These are phyloP conservation scores for Reinhardtius hippoglossoides DNA, from an alignment of 2,113 vertebrate genomes.

Conservation along the genomic window DNA sequence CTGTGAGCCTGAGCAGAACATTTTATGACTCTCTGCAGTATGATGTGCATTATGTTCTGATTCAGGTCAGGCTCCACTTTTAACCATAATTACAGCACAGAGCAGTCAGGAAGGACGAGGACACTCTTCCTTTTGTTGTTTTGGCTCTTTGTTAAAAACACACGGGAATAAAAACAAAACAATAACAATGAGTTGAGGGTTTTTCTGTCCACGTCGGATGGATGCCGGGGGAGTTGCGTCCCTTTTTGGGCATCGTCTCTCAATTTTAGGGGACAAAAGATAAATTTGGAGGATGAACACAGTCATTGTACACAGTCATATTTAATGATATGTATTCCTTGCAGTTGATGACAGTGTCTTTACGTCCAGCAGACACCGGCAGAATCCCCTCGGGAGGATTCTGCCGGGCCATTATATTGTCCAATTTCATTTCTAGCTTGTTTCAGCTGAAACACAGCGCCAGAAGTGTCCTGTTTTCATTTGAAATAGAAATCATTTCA, in stretches of 20 bases:
- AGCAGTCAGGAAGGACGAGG: neutral
- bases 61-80: neutral
- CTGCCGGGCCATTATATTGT: neutral
- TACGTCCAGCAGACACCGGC: neutral
- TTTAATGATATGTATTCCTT: slow-evolving; percentile 8
- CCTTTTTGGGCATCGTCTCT: neutral
- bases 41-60: neutral
- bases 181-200: neutral
- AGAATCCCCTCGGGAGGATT: neutral
- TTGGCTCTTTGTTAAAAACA: too few species aligned
- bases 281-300: neutral
- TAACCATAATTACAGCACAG: slow-evolving; percentile 3
- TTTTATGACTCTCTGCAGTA: neutral
- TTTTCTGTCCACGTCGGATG: neutral
- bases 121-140: too few species aligned
- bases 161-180: neutral
- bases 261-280: neutral
- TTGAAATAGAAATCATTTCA: slow-evolving; percentile 11
- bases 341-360: neutral
- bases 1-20: neutral
- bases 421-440: neutral
- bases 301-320: neutral
- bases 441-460: neutral
- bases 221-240: neutral
- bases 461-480: neutral